phyloP scores from a whole-genome alignment of 1,140 invertebrate genomes.

The Mercenaria mercenaria region DNA sequence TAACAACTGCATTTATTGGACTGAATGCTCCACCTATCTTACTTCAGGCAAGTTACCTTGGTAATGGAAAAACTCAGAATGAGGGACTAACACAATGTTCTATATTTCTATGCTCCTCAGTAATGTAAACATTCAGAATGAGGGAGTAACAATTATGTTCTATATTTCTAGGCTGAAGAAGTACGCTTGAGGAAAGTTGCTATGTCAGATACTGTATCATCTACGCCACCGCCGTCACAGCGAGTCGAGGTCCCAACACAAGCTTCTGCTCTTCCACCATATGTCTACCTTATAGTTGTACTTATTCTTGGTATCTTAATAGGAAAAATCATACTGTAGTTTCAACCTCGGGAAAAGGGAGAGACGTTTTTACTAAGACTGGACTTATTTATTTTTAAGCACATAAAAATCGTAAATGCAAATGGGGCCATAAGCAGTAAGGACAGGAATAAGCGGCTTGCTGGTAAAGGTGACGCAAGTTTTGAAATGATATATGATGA shows the following conservation, averaged over 20 bases:
- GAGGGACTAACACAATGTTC: too few species aligned
- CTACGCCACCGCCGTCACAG: conserved; percentile 75
- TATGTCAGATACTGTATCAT: conserved; percentile 88
- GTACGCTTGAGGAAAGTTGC: conserved; percentile 88
- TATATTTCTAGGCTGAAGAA: conserved; percentile 86
- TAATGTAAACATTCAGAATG: too few species aligned
- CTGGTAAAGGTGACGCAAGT: conserved; percentile 9
- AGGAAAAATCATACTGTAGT: conserved; percentile 87
- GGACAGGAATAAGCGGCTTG: neutral
- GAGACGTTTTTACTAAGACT: conserved; percentile 21
- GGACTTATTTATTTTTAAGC: conserved; percentile 21
- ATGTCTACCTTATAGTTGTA: conserved; percentile 85
- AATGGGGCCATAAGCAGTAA: conserved; percentile 45
- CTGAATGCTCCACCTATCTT: too few species aligned
- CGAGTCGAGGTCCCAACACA: conserved; percentile 73
- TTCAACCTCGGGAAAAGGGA: neutral
- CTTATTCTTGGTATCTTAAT: conserved; percentile 86
- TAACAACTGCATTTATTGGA: too few species aligned
- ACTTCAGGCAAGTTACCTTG: too few species aligned
- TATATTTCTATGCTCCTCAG: too few species aligned
- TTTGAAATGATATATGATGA: neutral
- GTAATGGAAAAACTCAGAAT: too few species aligned
- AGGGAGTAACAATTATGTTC: too few species aligned
- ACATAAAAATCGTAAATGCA: conserved; percentile 18
- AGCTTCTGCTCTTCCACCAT: conserved; percentile 79